These are phyloP conservation scores for Riparia riparia DNA, from an alignment of 2,113 vertebrate species.

Conservation along the genomic window DNA sequence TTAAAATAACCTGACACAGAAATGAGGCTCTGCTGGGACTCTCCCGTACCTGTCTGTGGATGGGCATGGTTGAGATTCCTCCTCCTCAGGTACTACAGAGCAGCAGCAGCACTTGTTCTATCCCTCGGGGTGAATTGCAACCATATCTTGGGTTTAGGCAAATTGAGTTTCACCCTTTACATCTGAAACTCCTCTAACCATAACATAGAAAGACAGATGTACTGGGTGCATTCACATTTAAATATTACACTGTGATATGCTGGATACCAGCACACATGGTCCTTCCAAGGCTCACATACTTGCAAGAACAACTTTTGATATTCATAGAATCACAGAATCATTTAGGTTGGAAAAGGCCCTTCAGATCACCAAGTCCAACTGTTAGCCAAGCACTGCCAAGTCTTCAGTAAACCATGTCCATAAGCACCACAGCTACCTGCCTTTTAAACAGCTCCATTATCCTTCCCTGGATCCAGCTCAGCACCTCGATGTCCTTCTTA, in stretches of 20 bases:
- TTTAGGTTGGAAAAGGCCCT: not conserved
- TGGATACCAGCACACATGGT: not conserved
- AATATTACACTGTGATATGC: not conserved
- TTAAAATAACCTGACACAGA: not conserved
- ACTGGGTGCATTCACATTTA: not conserved
- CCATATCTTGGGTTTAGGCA: not conserved
- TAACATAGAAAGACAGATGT: not conserved
- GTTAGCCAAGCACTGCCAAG: not conserved
- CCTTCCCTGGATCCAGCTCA: not conserved
- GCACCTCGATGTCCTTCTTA: not conserved
- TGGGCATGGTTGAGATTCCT: not conserved
- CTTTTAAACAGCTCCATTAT: not conserved
- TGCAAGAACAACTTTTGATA: not conserved
- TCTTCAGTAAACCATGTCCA: not conserved
- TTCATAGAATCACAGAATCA: not conserved
- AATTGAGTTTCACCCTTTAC: not conserved
- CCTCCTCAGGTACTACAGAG: not conserved
- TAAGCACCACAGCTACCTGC: not conserved
- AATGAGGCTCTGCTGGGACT: not conserved
- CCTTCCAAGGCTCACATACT: not conserved
- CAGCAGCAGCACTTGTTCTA: not conserved
- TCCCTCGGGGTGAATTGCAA: not conserved
- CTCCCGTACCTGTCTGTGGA: not conserved
- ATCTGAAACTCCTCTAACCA: not conserved
- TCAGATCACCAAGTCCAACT: not conserved